These are phyloP conservation scores for Syrmaticus mikado DNA, from an alignment of 2,113 vertebrate genomes.

Conservation along the genomic window DNA sequence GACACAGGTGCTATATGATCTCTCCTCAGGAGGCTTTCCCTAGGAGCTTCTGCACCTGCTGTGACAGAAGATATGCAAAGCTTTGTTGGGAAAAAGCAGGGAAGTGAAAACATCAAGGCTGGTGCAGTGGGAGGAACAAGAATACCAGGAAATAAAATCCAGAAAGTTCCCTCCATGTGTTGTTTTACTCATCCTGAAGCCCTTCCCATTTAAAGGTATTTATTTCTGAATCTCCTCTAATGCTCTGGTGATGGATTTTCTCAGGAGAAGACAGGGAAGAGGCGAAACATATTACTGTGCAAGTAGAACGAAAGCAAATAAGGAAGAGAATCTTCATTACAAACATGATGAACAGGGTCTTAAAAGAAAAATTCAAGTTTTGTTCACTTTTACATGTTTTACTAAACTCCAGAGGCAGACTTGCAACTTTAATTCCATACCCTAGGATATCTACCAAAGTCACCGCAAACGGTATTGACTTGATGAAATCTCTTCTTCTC, in stretches of 20 bases:
- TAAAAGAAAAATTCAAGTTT: not conserved
- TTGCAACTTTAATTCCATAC: not conserved
- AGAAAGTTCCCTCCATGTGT: not conserved
- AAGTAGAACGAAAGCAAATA: conserved; percentile 7
- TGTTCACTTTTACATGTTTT: not conserved
- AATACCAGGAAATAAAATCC: not conserved
- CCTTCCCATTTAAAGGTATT: not conserved
- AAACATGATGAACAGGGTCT: not conserved
- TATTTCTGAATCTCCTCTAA: not conserved
- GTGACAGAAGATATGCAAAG: not conserved
- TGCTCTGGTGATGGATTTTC: not conserved
- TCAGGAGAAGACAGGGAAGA: not conserved
- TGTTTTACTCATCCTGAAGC: not conserved
- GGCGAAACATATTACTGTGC: not conserved
- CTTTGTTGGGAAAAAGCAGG: not conserved
- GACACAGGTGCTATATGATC: accelerated
- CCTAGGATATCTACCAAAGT: not conserved
- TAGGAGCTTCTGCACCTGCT: not conserved
- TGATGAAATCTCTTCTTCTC: not conserved
- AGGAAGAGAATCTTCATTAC: conserved; percentile 8
- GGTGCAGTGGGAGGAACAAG: not conserved
- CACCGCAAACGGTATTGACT: not conserved
- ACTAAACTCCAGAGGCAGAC: not conserved
- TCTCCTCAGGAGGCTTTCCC: not conserved
- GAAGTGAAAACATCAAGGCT: not conserved